Conservation (phyloP, 2,888 invertebrate species). For the Acanthacorydalis orientalis region DNA sequence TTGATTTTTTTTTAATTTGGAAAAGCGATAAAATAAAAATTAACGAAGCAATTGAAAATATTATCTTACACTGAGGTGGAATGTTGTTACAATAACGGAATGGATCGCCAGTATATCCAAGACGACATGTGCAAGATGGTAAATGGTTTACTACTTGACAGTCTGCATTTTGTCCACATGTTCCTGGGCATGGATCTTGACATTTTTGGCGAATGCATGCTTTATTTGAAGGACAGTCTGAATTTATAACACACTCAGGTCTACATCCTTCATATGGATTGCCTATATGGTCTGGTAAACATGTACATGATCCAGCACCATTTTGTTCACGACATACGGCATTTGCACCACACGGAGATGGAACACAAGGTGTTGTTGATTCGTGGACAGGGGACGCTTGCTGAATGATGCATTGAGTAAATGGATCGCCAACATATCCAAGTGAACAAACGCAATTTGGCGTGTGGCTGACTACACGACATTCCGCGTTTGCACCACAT, state of each 20-base stretch:
- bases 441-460: conserved; percentile 49
- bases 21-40: not conserved
- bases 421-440: conserved; percentile 62
- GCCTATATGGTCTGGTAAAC: conserved; percentile 45
- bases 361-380: conserved; percentile 32
- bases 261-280: conserved; percentile 52
- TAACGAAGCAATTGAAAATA: not conserved
- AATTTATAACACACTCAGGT: conserved; percentile 46
- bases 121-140: conserved; percentile 32
- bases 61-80: conserved; percentile 13
- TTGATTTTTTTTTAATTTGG: no score
- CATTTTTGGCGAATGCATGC: conserved; percentile 52
- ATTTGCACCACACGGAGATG: conserved; percentile 48
- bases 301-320: conserved; percentile 28
- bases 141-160: conserved; percentile 37
- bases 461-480: conserved; percentile 58
- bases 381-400: conserved; percentile 23
- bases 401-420: conserved; percentile 37
- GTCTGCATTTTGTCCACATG: conserved; percentile 47
- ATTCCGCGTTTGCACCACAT: conserved; percentile 57
- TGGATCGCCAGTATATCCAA: conserved; percentile 49
- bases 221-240: conserved; percentile 44
- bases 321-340: conserved; percentile 46
- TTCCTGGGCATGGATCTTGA: conserved; percentile 49
- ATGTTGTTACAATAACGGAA: conserved; percentile 47